Base-by-base conservation (phyloP, 2,113 vertebrate genomes). In the Mohoua ochrocephala region DNA sequence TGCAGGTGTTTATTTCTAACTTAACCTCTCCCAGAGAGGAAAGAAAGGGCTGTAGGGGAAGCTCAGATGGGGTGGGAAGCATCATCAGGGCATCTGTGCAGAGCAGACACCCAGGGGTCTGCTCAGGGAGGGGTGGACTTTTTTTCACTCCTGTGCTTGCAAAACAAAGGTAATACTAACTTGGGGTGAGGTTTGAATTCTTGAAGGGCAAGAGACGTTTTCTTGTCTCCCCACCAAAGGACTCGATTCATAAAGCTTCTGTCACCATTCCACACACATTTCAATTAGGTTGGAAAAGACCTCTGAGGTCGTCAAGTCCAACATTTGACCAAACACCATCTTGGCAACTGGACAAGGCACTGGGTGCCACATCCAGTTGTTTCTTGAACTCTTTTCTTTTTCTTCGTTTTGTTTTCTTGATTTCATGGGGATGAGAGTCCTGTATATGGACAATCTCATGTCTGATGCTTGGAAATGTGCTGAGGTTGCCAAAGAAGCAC, bases 381-480 rank as follows among this genome's bases (percentile, higher is more conserved):
- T 68, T 31, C 47, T 33, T 35, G 41, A 42, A 27, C 35, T 9
- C 15, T 63, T 53, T 30, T 28, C 5, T 65, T 80, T 50, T 35
- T 57, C 27, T 50, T 18, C 5, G 2, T 68, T 75, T 53, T 39
- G 30, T 75, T 31, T 35, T 18, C 39, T 47, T 42, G 18, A 39
- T 60, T 78, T 59, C 0, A 0, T 52, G 79, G 37, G 45, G 31
- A 9, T 79, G 52, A 28, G 71, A 59, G 30, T 70, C 54, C 61
- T 82, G 23, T 50, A 0, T 6, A 0, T 35, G 54, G 78, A 30
- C 52, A 41, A 0, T 60, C 56, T 71, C 7, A 2, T 41, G 42
- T 68, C 30, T 49, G 23, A 8, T 28, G 47, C 27, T 21, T 37
- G 82, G 44, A 1, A 20, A 26, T 57, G 88, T 57, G 70, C 85